These are phyloP conservation scores for Pherbina coryleti DNA, from an alignment of 2,888 invertebrate species.

Conservation along the genomic window DNA sequence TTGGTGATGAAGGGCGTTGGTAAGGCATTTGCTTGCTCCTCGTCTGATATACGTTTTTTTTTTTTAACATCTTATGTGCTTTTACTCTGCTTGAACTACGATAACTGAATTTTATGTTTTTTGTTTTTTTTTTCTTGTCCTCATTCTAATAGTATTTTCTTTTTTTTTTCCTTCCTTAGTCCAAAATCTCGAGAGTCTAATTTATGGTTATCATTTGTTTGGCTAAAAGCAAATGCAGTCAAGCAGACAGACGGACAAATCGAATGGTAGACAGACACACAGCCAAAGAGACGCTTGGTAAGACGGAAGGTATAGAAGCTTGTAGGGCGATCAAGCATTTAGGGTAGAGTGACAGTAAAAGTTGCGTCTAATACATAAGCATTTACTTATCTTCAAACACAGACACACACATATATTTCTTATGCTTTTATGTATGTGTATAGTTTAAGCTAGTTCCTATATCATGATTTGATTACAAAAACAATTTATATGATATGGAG, in stretches of 20 bases:
- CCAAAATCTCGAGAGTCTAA: conserved; percentile 65
- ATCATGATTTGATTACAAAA: conserved; percentile 62
- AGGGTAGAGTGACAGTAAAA: neutral
- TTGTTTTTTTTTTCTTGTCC: neutral
- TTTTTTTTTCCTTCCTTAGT: neutral
- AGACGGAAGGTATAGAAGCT: too few relatives aligned
- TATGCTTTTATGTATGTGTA: neutral
- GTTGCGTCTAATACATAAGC: neutral
- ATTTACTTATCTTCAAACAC: neutral
- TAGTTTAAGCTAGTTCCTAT: neutral
- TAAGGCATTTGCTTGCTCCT: neutral
- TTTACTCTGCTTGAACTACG: neutral
- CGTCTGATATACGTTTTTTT: neutral
- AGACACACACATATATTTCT: neutral
- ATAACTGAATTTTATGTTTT: neutral
- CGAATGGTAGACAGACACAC: conserved; percentile 11
- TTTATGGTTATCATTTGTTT: conserved; percentile 68
- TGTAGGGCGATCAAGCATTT: neutral
- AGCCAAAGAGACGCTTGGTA: conserved; percentile 12
- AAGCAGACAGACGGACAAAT: conserved; percentile 26
- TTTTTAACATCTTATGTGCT: neutral
- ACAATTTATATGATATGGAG: conserved; percentile 67
- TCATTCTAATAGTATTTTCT: too few relatives aligned
- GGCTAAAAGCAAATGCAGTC: conserved; percentile 57
- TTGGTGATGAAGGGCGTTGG: too few relatives aligned